Conservation (phyloP, 1,140 invertebrate genomes). For the Galleria mellonella region DNA sequence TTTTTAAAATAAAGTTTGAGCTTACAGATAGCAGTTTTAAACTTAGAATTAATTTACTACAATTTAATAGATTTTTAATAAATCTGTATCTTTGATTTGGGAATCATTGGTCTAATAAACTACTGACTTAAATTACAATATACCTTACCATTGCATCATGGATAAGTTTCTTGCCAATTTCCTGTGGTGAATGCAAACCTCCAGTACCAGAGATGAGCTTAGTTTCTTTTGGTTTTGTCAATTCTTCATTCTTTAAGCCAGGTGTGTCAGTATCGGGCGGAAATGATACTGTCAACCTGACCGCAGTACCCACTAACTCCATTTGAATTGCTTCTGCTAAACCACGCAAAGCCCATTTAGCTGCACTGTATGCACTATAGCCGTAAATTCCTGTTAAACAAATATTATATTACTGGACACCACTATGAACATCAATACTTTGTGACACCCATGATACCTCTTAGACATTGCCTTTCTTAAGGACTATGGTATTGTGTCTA, state of each 20-base stretch:
- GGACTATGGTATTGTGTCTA: no score
- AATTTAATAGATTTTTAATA: no score
- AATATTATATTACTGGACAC: no score
- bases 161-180: conserved; percentile 87
- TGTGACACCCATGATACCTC: no score
- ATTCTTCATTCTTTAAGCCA: conserved; percentile 91
- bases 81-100: no score
- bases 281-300: conserved; percentile 90
- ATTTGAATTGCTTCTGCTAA: conserved; percentile 95
- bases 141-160: conserved; percentile 84
- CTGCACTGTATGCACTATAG: conserved; percentile 91
- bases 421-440: no score
- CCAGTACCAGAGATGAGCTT: conserved; percentile 88
- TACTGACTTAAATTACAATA: no score
- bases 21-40: no score
- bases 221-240: conserved; percentile 91
- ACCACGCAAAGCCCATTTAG: conserved; percentile 96
- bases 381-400: conserved; percentile 83
- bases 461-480: no score
- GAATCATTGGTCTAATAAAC: no score
- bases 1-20: no score
- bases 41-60: no score
- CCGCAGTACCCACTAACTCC: conserved; percentile 90
- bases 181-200: conserved; percentile 84
- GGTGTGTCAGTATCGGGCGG: conserved; percentile 99